These are phyloP conservation scores for Lepidocyrtinus sp. DNA, from an alignment of 2,888 invertebrate species.

Conservation along the genomic window DNA sequence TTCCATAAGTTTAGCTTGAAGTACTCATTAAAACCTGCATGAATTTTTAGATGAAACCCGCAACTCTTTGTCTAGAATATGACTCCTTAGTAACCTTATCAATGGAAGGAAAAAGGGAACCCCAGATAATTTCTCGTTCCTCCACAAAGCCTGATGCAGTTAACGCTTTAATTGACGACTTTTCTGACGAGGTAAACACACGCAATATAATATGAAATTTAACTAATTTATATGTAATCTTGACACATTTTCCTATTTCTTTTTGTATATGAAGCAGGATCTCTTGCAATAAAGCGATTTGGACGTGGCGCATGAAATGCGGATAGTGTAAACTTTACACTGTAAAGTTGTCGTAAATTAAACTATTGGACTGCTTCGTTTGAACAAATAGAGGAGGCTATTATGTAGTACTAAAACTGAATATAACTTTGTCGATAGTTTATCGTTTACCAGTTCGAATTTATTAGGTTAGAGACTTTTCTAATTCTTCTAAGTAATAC, in stretches of 20 bases:
- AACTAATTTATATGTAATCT: neutral
- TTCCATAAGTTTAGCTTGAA: too few species aligned
- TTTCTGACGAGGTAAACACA: slow-evolving; percentile 64
- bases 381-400: too few species aligned
- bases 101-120: slow-evolving; percentile 29
- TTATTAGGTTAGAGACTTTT: too few species aligned
- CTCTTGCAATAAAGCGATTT: slow-evolving; percentile 41
- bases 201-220: too few species aligned
- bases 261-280: slow-evolving; percentile 57
- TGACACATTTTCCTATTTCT: neutral
- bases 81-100: slow-evolving; percentile 67
- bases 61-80: slow-evolving; percentile 67
- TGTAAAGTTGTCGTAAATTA: too few species aligned
- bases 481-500: too few species aligned
- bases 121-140: neutral
- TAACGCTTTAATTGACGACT: slow-evolving; percentile 49
- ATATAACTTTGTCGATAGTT: too few species aligned
- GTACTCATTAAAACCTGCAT: neutral
- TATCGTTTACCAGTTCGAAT: too few species aligned
- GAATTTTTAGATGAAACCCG: slow-evolving; percentile 63
- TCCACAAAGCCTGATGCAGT: neutral
- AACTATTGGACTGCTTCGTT: too few species aligned
- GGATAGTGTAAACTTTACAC: too few species aligned
- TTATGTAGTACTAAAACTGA: too few species aligned
- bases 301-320: neutral